Percentiles rank a stretch among this genome's conserved stretches.
These are phyloP conservation scores for Nasonia longicornis DNA, from an alignment of 1,140 invertebrate species.

Conservation along the genomic window DNA sequence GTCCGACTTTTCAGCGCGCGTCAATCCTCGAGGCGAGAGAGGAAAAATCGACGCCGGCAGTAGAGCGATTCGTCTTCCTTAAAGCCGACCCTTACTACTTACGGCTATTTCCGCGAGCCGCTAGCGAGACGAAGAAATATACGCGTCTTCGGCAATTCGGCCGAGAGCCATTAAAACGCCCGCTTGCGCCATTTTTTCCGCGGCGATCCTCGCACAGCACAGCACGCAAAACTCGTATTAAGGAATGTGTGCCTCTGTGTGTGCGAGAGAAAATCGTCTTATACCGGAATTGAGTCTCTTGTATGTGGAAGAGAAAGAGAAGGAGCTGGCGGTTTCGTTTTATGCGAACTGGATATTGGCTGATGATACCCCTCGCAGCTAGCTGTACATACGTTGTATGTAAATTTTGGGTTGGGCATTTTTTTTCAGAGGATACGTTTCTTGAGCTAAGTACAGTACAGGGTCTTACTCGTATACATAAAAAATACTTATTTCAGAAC, in stretches of 20 bases:
- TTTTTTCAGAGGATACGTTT: too few species aligned
- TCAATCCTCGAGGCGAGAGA: background rate
- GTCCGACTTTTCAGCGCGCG: conserved; percentile 12
- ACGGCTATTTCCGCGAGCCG: conserved; percentile 31
- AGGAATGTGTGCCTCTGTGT: background rate
- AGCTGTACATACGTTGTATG: too few species aligned
- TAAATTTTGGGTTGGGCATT: too few species aligned
- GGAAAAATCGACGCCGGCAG: conserved; percentile 13
- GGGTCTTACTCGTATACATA: too few species aligned
- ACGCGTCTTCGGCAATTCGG: conserved; percentile 9
- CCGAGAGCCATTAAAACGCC: conserved; percentile 17
- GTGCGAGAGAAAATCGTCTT: background rate
- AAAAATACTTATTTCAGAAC: too few species aligned
- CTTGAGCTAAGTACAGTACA: too few species aligned
- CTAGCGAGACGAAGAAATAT: conserved; percentile 2
- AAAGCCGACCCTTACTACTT: conserved; percentile 42
- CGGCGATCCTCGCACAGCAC: background rate
- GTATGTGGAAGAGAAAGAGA: too few species aligned
- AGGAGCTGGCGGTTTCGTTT: too few species aligned
- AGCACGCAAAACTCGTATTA: conserved; percentile 30
- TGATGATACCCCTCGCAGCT: too few species aligned
- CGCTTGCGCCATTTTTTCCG: background rate
- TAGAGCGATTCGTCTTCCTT: conserved; percentile 33
- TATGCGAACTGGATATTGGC: too few species aligned
- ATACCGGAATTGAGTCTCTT: background rate